A percentile compares a stretch with the other conserved stretches of the same genome.
Evolutionary conservation across 2,113 vertebrate species (phyloP).

Genomic region (Leptobrachium leishanense): DNA sequence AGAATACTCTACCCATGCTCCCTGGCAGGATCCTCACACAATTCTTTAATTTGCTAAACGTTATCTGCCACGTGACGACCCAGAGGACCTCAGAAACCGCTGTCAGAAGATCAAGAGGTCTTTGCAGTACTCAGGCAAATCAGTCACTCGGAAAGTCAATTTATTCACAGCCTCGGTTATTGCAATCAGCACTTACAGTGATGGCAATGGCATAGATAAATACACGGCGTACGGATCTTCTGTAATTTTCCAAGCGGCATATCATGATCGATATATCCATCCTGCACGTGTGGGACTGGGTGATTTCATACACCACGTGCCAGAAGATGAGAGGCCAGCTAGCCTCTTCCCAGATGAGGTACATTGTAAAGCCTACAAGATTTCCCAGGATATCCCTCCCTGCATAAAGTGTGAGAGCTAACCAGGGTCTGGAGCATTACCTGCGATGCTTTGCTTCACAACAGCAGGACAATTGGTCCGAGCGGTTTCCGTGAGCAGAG

Average conservation of each 20-base stretch:
- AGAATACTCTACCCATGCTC: slow-evolving; percentile 13
- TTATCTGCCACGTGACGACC: no score
- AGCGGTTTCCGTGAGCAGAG: no score
- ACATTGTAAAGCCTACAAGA: background rate
- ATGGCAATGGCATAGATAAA: background rate
- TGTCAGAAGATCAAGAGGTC: background rate
- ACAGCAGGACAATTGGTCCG: no score
- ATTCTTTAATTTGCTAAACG: slow-evolving; percentile 17
- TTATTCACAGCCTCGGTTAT: background rate
- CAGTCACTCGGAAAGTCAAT: rapidly evolving
- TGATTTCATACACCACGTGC: background rate
- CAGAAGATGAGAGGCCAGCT: no score
- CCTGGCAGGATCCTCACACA: background rate
- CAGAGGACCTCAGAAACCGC: background rate
- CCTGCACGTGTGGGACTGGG: background rate
- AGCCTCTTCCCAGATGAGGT: background rate
- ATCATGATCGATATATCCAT: background rate
- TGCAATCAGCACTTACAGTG: background rate
- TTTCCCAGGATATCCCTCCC: background rate
- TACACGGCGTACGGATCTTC: background rate
- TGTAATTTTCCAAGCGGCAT: background rate
- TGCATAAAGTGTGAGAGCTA: background rate
- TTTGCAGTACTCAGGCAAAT: rapidly evolving
- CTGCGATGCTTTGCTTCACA: no score
- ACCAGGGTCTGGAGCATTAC: no score